Percentiles rank a stretch among this genome's conserved stretches.
Conservation (phyloP, 2,113 vertebrate species). For the Hydrochoerus hydrochaeris region DNA sequence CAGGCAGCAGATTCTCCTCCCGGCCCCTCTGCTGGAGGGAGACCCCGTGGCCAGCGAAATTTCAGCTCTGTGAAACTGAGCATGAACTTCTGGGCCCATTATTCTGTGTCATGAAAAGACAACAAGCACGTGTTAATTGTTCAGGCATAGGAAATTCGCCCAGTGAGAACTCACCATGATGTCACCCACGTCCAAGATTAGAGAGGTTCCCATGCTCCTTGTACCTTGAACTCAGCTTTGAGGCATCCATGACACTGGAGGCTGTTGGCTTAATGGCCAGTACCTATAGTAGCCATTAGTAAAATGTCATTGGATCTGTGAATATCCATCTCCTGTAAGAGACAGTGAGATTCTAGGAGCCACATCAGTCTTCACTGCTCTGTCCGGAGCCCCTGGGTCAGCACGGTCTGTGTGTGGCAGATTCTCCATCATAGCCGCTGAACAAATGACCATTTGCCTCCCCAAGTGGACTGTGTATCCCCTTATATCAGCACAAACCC, state of each 20-base stretch:
- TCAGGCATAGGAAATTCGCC: not conserved
- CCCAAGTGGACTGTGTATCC: fast-evolving
- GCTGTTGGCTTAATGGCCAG: no score
- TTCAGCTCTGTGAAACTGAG: not conserved
- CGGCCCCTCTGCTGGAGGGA: not conserved
- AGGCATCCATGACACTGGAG: not conserved
- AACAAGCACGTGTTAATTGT: not conserved
- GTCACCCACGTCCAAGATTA: not conserved
- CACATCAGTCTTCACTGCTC: not conserved
- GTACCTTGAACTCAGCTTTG: not conserved
- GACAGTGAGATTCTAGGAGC: not conserved
- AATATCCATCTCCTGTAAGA: not conserved
- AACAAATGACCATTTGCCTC: not conserved
- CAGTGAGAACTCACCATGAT: not conserved
- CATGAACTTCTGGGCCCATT: not conserved
- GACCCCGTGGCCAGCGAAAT: fast-evolving
- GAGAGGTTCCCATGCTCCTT: not conserved
- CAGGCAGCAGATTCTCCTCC: not conserved
- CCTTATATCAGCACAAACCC: fast-evolving
- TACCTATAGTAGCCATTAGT: not conserved
- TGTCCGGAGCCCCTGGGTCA: no score
- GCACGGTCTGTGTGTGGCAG: fast-evolving
- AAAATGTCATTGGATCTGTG: not conserved
- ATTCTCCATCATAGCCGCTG: not conserved
- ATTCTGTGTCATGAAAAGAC: not conserved